Evolutionary conservation across 2,797 vertebrate genomes (phyloP).

Genomic region (Spheniscus humboldti): DNA sequence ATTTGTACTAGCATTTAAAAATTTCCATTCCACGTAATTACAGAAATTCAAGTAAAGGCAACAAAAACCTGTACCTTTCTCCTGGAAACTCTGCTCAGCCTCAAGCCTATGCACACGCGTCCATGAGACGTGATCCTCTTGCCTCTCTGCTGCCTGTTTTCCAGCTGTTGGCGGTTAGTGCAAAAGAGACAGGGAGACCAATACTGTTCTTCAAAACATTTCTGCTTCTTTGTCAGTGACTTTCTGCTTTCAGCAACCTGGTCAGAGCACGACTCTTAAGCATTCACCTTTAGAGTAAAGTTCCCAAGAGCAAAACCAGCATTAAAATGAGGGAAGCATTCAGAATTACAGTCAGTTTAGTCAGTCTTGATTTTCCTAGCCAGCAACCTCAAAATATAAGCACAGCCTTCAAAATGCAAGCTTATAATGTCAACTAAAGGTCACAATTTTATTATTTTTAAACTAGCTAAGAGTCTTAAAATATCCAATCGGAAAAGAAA

Average conservation of each 20-base stretch:
- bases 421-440: neutral
- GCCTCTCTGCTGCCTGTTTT: neutral
- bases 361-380: neutral
- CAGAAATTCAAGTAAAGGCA: neutral
- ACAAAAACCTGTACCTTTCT: neutral
- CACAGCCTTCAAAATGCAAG: neutral
- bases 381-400: neutral
- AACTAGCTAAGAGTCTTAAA: neutral
- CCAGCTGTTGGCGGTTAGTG: conserved; percentile 9
- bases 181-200: neutral
- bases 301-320: neutral
- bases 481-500: neutral
- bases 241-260: neutral
- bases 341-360: neutral
- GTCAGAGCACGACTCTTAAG: neutral
- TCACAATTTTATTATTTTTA: conserved; percentile 1
- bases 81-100: neutral
- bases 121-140: neutral
- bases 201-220: neutral
- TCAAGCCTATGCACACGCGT: neutral
- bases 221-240: neutral
- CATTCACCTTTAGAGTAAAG: neutral
- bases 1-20: neutral
- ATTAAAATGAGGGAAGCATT: neutral
- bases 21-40: neutral